A percentile compares a stretch with the other conserved stretches of the same genome.
These are phyloP conservation scores for Amiota mariae DNA, from an alignment of 2,888 invertebrate species.

Conservation along the genomic window DNA sequence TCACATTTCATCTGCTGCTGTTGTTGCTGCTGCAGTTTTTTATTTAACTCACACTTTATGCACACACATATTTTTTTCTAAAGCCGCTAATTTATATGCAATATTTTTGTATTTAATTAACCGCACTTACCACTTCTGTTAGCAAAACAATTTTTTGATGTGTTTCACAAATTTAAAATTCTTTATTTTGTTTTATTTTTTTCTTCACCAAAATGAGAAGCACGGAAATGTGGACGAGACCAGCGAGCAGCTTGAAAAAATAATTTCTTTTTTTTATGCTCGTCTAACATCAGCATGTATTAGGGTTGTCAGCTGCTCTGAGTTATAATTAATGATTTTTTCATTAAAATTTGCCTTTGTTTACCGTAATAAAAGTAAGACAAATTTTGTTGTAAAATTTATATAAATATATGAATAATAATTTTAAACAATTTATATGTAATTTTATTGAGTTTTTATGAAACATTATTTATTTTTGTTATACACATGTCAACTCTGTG, in stretches of 20 bases:
- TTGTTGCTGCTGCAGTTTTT: background rate
- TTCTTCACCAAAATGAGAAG: background rate
- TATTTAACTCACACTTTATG: no score
- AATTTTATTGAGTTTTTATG: background rate
- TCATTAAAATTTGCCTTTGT: background rate
- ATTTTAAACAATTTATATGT: no score
- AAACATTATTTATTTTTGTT: conserved; percentile 4
- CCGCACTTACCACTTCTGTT: conserved; percentile 24
- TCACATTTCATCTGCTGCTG: background rate
- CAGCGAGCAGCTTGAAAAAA: conserved; percentile 11
- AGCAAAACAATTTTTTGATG: background rate
- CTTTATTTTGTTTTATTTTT: background rate
- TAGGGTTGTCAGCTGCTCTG: background rate
- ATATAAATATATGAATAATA: no score
- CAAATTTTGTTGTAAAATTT: no score
- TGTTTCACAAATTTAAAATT: conserved; percentile 24
- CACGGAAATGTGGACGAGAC: conserved; percentile 6
- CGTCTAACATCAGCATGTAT: conserved; percentile 5
- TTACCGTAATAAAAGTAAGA: no score
- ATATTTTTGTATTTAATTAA: conserved; percentile 13
- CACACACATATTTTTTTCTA: background rate
- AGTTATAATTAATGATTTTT: background rate
- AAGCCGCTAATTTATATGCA: background rate
- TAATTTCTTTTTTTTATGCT: conserved; percentile 28
- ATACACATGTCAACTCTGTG: conserved; percentile 48